Evolutionary conservation across 2,888 invertebrate genomes (phyloP), one percentile per base, ranked within the genome.

Genomic region (Nudaria mundana): DNA sequence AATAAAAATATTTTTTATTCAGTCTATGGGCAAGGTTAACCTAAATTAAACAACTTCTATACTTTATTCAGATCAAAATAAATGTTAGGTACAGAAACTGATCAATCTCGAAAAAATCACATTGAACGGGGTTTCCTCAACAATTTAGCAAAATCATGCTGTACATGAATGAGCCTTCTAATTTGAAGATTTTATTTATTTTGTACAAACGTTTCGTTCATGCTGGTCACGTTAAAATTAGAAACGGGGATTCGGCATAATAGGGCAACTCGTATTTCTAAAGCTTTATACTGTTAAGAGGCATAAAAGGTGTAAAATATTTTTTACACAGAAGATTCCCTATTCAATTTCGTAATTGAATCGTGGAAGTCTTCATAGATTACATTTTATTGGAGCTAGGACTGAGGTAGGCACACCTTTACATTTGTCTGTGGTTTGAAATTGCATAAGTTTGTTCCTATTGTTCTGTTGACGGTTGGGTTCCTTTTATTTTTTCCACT

Each of bases 211-310:
- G 26, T 31, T 26, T n/a, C 10, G 26, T n/a, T n/a, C n/a, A 40
- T 30, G 25, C 40, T 10, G 14, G 32, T 37, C 37, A 42, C 37
- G 31, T 29, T 18, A 28, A 5, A 35, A 23, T 23, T 20, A 23
- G 25, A 37, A 22, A 31, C 23, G 13, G 25, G n/a, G 23, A 28
- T 18, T n/a, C 18, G 24, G 16, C 13, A 28, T 30, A 35, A 30
- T 31, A 34, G 34, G 23, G 11, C n/a, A 23, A 30, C 29, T 20
- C 30, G 16, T 34, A 28, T 37, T 37, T 37, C 25, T 22, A 14
- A 30, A 35, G 26, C 13, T 39, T 41, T 34, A 18, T 12, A 37
- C 5, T 30, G 29, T 32, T 32, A 37, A 23, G 5, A 23, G 13
- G 22, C 24, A 12, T 23, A n/a, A n/a, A n/a, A n/a, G n/a, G n/a